Base-by-base conservation (phyloP, 2,797 vertebrate species). In the Picus viridis region DNA sequence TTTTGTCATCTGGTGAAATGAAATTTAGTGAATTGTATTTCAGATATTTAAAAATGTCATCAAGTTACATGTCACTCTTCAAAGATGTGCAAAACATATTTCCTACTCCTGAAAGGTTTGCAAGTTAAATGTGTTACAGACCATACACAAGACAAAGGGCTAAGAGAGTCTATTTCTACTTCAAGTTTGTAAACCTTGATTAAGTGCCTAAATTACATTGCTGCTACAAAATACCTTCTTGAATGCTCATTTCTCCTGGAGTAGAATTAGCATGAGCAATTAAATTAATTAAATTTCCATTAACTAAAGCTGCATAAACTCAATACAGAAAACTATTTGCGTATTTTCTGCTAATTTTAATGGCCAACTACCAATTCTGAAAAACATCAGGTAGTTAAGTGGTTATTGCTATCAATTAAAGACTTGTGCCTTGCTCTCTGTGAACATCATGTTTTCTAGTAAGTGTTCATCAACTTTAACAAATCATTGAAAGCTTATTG, bases 231-330 rank as follows among this genome's bases (percentile, higher is more conserved):
- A 87, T 59, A 62, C 8, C 9, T 77, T 34, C 47, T 91, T 62
- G 20, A 77, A 77, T 15, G 45, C 73, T 92, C 51, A 73, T 82
- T 77, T 41, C 41, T 92, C 30, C 36, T 67, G 30, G 36, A 89
- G 30, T 19, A 51, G 23, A 51, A 51, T 51, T 51, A 54, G 10
- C 22, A 77, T 74, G 74, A 71, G 22, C 58, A 82, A 87, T n/a
- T 47, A 83, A 88, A 84, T 86, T 89, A 91, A 82, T 92, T 87
- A 56, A 74, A 89, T 64, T 64, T 71, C 7, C 16, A 65, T 80
- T 89, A 92, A 73, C 90, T 94, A 80, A 80, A 89, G 10, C 23
- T 59, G 26, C 1, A 3, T 69, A 77, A 88, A 82, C 17, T 65
- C 24, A 85, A 51, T 74, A 24, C 24, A 67, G 26, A 39, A 34